Percentiles rank a stretch among this genome's conserved stretches.
These are phyloP conservation scores for Ganaspis brasiliensis DNA, from an alignment of 2,888 invertebrate genomes.

Conservation along the genomic window DNA sequence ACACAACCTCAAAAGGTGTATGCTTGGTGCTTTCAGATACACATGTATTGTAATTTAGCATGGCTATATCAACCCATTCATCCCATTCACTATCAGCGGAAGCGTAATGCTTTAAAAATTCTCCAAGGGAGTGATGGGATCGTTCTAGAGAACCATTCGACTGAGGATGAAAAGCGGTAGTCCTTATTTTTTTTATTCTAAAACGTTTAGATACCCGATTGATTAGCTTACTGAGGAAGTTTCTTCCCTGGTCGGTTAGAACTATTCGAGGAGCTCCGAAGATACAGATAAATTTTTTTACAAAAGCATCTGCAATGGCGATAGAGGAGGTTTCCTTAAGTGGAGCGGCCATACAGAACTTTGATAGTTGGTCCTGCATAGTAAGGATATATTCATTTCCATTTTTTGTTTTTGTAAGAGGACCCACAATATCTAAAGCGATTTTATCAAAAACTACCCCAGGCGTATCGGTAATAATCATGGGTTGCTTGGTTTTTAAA, in stretches of 20 bases:
- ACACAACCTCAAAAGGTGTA: too few species aligned
- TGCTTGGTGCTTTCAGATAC: too few species aligned
- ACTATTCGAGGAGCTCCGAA: slow-evolving; percentile 56
- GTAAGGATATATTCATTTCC: neutral
- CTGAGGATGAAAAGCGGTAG: slow-evolving; percentile 58
- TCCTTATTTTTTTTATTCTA: slow-evolving; percentile 54
- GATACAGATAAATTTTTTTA: slow-evolving; percentile 56
- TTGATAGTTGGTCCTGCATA: neutral
- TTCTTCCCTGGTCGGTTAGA: slow-evolving; percentile 63
- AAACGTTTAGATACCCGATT: slow-evolving; percentile 55
- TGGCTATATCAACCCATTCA: slow-evolving; percentile 53
- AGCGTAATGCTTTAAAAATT: slow-evolving; percentile 58
- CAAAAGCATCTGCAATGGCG: slow-evolving; percentile 58
- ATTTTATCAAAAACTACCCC: neutral
- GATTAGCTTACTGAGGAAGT: slow-evolving; percentile 59
- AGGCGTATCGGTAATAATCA: slow-evolving; percentile 57
- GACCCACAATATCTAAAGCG: neutral
- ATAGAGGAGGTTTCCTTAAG: slow-evolving; percentile 19
- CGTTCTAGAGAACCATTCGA: slow-evolving; percentile 59
- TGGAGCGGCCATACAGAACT: neutral
- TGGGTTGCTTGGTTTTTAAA: slow-evolving; percentile 50
- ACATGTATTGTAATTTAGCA: too few species aligned
- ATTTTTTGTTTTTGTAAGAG: neutral
- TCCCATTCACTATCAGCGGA: slow-evolving; percentile 55
- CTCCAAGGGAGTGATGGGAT: slow-evolving; percentile 54